These are phyloP conservation scores for Staurois parvus DNA, from an alignment of 2,797 vertebrate species.

Conservation along the genomic window DNA sequence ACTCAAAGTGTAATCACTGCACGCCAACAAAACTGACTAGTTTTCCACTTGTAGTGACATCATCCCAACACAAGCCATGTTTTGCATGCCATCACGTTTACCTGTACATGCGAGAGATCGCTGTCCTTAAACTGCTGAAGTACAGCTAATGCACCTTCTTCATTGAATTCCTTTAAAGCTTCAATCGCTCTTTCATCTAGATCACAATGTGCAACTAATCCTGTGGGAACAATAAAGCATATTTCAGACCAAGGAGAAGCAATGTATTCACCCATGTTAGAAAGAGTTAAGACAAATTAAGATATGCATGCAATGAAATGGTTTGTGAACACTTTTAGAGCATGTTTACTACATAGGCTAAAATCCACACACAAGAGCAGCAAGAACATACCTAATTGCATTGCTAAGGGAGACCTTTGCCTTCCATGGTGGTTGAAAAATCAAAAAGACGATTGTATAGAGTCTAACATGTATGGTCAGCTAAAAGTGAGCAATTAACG, in stretches of 20 bases:
- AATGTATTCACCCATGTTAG: not conserved
- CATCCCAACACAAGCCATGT: not conserved
- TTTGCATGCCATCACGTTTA: slow-evolving; percentile 65
- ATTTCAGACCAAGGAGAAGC: not conserved
- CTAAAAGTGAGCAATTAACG: too few species aligned
- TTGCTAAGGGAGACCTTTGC: too few species aligned
- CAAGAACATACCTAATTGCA: too few species aligned
- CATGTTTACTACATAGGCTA: too few species aligned
- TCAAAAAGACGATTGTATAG: too few species aligned
- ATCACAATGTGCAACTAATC: slow-evolving; percentile 95
- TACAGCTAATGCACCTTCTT: slow-evolving; percentile 95
- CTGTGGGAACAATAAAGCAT: slow-evolving; percentile 73
- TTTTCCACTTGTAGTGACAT: too few species aligned
- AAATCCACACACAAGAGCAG: too few species aligned
- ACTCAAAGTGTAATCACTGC: too few species aligned
- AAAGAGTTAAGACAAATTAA: not conserved
- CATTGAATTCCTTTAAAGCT: slow-evolving; percentile 97
- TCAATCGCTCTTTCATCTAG: slow-evolving; percentile 96
- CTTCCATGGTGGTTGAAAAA: too few species aligned
- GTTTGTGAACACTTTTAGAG: too few species aligned
- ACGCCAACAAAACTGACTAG: not conserved
- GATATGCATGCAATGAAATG: not conserved
- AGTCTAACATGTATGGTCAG: too few species aligned
- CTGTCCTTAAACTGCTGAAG: slow-evolving; percentile 98
- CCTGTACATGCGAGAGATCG: slow-evolving; percentile 97